A percentile compares a stretch with the other conserved stretches of the same genome.
These are phyloP conservation scores for Solea senegalensis DNA, from an alignment of 2,113 vertebrate genomes.

Conservation along the genomic window DNA sequence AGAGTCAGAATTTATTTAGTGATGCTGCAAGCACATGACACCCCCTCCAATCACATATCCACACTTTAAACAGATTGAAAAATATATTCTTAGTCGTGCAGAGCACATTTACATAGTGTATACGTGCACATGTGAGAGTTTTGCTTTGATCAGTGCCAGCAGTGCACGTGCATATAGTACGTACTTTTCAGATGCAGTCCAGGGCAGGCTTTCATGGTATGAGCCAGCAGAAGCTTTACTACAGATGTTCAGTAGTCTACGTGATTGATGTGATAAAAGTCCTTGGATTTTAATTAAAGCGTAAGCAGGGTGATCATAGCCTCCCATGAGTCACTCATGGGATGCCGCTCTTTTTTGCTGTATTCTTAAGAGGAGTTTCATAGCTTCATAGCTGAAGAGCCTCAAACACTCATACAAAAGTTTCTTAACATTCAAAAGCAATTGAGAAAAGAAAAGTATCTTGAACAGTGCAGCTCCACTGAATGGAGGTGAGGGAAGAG, in stretches of 20 bases:
- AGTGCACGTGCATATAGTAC: not conserved
- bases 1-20: constrained; percentile 1
- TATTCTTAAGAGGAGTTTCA: not conserved
- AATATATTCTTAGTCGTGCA: constrained; percentile 28
- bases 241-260: constrained; percentile 59
- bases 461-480: constrained; percentile 37
- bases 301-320: constrained; percentile 32
- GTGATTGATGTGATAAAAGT: constrained; percentile 63
- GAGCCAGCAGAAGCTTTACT: constrained; percentile 37
- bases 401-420: constrained; percentile 4
- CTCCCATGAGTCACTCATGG: not conserved
- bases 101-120: constrained; percentile 30
- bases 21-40: constrained; percentile 6
- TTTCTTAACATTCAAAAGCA: constrained; percentile 30
- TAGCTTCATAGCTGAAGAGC: not conserved
- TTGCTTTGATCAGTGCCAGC: constrained; percentile 40
- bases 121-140: constrained; percentile 18
- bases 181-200: not conserved
- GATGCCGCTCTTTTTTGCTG: constrained; percentile 17
- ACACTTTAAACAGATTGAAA: constrained; percentile 21
- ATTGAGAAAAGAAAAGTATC: constrained; percentile 38
- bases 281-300: constrained; percentile 68
- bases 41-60: not conserved
- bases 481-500: constrained; percentile 41
- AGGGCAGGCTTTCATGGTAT: constrained; percentile 8